These are phyloP conservation scores for Pomatorhinus ruficollis DNA, from an alignment of 2,113 vertebrate species.

Conservation along the genomic window DNA sequence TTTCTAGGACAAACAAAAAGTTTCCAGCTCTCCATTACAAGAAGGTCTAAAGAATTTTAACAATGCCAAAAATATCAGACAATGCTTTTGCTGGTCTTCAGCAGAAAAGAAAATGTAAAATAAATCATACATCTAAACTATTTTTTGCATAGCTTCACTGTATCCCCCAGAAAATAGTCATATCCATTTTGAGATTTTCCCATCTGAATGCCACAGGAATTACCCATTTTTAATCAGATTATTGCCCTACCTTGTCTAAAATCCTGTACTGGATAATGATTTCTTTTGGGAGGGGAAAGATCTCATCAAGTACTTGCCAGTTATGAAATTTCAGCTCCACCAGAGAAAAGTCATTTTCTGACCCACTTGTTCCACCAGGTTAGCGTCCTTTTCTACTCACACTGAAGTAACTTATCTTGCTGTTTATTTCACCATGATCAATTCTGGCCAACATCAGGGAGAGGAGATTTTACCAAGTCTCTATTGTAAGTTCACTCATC, in stretches of 20 bases:
- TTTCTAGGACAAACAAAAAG: neutral
- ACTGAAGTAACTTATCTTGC: neutral
- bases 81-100: neutral
- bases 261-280: neutral
- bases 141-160: neutral
- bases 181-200: neutral
- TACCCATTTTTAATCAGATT: neutral
- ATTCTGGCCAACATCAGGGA: neutral
- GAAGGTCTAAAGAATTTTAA: neutral
- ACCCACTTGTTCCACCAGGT: neutral
- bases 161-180: neutral
- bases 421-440: neutral
- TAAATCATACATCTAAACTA: neutral
- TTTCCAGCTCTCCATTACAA: neutral
- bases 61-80: neutral
- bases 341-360: neutral
- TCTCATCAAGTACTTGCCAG: neutral
- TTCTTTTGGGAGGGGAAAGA: neutral
- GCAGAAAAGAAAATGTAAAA: neutral
- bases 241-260: neutral
- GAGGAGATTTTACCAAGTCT: neutral
- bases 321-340: neutral
- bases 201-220: neutral
- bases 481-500: neutral
- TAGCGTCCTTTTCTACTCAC: neutral